phyloP scores from a whole-genome alignment of 2,888 invertebrate species.

The Sthenelais limicola region DNA sequence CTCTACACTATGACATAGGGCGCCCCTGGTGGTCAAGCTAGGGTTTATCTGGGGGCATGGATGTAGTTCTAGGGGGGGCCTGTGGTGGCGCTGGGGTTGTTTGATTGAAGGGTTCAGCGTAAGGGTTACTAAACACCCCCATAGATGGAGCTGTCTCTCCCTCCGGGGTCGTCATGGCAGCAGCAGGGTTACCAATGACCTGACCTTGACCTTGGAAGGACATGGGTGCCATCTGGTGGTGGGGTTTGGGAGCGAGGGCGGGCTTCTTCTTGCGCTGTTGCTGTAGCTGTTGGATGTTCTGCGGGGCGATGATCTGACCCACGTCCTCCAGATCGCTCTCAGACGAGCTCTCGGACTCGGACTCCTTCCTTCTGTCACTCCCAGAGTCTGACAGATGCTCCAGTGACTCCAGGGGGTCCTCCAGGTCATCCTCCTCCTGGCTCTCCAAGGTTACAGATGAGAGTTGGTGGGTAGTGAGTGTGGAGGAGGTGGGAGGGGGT shows the following conservation, averaged over 20 bases:
- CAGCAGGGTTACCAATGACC: slow-evolving; percentile 30
- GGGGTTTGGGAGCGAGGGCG: slow-evolving; percentile 2
- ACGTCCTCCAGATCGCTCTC: slow-evolving; percentile 36
- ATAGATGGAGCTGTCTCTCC: not conserved
- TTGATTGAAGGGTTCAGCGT: slow-evolving; percentile 29
- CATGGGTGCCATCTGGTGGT: slow-evolving; percentile 8
- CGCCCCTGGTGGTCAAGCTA: no score
- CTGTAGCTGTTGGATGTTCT: not conserved
- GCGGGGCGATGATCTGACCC: slow-evolving; percentile 4
- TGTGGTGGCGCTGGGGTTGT: not conserved
- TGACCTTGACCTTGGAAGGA: not conserved
- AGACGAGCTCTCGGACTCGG: slow-evolving; percentile 29
- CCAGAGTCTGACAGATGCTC: slow-evolving; percentile 6
- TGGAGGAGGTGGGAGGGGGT: not conserved
- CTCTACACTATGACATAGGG: no score
- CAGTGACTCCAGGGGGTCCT: slow-evolving; percentile 27
- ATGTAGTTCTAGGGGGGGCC: slow-evolving; percentile 17
- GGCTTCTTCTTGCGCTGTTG: not conserved
- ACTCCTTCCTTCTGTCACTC: slow-evolving; percentile 19
- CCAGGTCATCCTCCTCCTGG: not conserved
- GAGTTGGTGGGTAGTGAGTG: not conserved
- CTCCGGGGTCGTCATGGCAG: slow-evolving; percentile 3
- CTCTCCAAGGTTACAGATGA: no score
- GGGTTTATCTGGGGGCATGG: no score
- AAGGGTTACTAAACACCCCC: slow-evolving; percentile 28